phyloP scores from a whole-genome alignment of 2,113 vertebrate species.

The Lutjanus erythropterus region DNA sequence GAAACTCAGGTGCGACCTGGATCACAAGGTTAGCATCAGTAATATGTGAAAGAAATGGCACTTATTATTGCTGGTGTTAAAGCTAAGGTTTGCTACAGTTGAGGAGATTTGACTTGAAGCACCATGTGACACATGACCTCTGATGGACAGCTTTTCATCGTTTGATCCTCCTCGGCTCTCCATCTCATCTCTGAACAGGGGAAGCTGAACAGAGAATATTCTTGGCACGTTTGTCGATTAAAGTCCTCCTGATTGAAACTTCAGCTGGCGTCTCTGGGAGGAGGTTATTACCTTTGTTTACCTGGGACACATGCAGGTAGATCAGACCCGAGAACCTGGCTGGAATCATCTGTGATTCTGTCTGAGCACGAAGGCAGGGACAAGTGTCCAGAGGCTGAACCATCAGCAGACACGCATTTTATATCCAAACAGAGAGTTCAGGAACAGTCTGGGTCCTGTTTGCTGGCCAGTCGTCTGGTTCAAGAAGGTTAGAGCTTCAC shows the following conservation, averaged over 20 bases:
- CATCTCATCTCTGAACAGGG: background rate
- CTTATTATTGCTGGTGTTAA: background rate
- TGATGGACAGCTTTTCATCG: background rate
- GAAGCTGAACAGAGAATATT: background rate
- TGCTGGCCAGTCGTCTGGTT: background rate
- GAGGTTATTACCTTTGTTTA: background rate
- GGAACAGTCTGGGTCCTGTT: background rate
- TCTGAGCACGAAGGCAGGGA: background rate
- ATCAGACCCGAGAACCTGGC: background rate
- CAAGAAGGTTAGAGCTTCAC: background rate
- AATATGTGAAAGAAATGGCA: conserved; percentile 10
- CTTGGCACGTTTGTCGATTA: background rate
- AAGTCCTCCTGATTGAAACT: background rate
- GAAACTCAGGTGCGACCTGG: background rate
- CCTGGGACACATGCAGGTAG: background rate
- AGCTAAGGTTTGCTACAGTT: conserved; percentile 7
- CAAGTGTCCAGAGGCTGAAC: background rate
- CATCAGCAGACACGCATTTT: background rate
- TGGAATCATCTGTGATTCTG: background rate
- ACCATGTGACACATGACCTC: background rate
- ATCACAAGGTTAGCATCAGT: conserved; percentile 9
- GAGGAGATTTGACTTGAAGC: background rate
- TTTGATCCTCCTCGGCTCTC: conserved; percentile 5
- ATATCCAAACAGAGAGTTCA: background rate
- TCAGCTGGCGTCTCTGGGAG: background rate